phyloP scores from a whole-genome alignment of 1,140 invertebrate species.

The Calliphora vicina region DNA sequence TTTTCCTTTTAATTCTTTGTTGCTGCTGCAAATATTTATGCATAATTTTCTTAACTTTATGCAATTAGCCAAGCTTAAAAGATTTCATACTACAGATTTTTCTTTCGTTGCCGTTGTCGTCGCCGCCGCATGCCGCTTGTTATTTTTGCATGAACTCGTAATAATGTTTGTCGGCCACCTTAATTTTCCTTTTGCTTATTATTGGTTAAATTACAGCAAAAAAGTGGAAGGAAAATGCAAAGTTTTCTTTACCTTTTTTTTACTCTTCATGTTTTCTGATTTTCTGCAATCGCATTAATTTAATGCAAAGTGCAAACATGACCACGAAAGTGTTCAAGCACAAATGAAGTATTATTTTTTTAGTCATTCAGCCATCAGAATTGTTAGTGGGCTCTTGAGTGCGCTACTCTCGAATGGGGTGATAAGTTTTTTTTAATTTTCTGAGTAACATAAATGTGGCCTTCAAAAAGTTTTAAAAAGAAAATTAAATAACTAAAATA shows the following conservation, averaged over 20 bases:
- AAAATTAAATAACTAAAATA: too few relatives aligned
- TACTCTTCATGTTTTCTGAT: neutral
- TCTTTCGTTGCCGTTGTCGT: neutral
- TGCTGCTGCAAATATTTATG: neutral
- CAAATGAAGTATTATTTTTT: neutral
- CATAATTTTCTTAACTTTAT: neutral
- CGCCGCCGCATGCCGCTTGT: too few relatives aligned
- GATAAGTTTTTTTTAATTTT: too few relatives aligned
- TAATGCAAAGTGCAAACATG: neutral
- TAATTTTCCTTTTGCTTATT: neutral
- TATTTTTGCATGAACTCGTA: too few relatives aligned
- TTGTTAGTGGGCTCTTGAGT: too few relatives aligned
- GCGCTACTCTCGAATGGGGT: too few relatives aligned
- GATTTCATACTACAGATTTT: neutral
- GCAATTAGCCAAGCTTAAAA: neutral
- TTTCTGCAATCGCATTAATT: neutral
- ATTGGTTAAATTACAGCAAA: neutral
- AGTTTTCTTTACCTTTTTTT: neutral
- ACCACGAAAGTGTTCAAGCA: neutral
- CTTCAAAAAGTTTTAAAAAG: too few relatives aligned
- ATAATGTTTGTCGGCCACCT: neutral
- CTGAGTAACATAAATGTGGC: too few relatives aligned
- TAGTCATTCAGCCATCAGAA: neutral
- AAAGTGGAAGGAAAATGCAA: neutral
- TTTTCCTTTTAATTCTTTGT: too few relatives aligned